Evolutionary conservation across 2,797 vertebrate species (phyloP).

Genomic region (Phyllotis vaccarum): DNA sequence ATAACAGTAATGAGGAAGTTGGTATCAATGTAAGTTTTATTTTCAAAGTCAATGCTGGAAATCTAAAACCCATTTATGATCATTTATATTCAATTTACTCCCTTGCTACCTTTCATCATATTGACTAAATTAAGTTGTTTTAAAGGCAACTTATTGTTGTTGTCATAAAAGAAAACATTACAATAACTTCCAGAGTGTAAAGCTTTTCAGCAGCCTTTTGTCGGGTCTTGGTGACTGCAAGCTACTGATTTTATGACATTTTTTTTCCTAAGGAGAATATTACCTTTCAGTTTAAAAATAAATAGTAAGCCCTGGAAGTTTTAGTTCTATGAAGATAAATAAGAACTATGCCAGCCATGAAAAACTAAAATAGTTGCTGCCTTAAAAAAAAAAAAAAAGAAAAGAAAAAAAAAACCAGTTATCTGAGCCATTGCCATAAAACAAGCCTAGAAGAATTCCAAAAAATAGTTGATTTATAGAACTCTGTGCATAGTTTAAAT

Average conservation of each 20-base stretch:
- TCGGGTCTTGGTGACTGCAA: slow-evolving; percentile 70
- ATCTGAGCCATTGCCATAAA: slow-evolving; percentile 61
- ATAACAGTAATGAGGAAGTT: background rate
- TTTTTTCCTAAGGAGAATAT: slow-evolving; percentile 64
- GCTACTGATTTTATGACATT: slow-evolving; percentile 75
- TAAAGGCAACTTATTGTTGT: slow-evolving; percentile 62
- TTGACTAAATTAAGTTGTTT: slow-evolving; percentile 72
- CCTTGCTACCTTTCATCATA: background rate
- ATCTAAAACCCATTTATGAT: background rate
- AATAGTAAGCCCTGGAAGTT: slow-evolving; percentile 71
- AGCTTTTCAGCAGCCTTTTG: background rate
- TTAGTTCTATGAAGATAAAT: slow-evolving; percentile 77
- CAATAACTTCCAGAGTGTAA: slow-evolving; percentile 70
- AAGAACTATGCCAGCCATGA: slow-evolving; percentile 67
- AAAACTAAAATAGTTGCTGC: slow-evolving; percentile 54
- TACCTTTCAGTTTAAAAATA: slow-evolving; percentile 77
- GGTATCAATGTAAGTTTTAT: background rate
- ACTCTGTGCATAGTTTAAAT: slow-evolving; percentile 71
- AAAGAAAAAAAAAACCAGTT: too few species aligned
- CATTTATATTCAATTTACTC: slow-evolving; percentile 23
- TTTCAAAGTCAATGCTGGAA: background rate
- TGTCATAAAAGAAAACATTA: slow-evolving; percentile 73
- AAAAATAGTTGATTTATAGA: slow-evolving; percentile 59
- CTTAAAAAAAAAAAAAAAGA: too few species aligned
- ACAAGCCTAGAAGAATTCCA: slow-evolving; percentile 56